These are phyloP conservation scores for Beroe forskalii DNA, from an alignment of 37 sponge, comb jelly and placozoan species.

Conservation along the genomic window DNA sequence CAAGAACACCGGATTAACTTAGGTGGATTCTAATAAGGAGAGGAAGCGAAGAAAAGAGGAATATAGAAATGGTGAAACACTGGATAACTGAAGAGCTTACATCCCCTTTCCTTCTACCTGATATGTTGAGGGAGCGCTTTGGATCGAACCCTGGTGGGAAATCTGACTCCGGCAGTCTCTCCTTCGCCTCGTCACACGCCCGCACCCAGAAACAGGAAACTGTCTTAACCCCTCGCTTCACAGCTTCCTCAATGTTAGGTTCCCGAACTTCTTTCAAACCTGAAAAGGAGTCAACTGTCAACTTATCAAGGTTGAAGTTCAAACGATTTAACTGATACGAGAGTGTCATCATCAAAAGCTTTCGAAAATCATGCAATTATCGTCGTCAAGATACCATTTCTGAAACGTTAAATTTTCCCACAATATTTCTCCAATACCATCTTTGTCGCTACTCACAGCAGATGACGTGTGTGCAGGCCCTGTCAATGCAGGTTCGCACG, in stretches of 20 bases:
- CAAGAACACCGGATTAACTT: too few relatives aligned
- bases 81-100: background rate
- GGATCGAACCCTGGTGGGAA: constrained; percentile 62
- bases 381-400: too few relatives aligned
- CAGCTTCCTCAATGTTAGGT: constrained; percentile 27
- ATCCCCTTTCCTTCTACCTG: constrained; percentile 15
- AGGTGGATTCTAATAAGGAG: too few relatives aligned
- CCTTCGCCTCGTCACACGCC: constrained; percentile 29
- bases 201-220: constrained; percentile 32
- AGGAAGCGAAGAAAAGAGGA: too few relatives aligned
- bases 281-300: background rate
- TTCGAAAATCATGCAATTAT: too few relatives aligned
- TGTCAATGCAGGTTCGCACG: background rate
- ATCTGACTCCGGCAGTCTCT: constrained; percentile 16
- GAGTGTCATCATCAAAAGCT: too few relatives aligned
- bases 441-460: too few relatives aligned
- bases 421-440: too few relatives aligned
- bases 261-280: background rate
- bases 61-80: too few relatives aligned
- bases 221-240: background rate
- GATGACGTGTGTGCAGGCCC: constrained; percentile 22
- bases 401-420: too few relatives aligned
- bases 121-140: constrained; percentile 24
- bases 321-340: too few relatives aligned
- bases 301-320: too few relatives aligned